Evolutionary conservation across 1,140 invertebrate genomes (phyloP).

Genomic region (Arctopsyche grandis): DNA sequence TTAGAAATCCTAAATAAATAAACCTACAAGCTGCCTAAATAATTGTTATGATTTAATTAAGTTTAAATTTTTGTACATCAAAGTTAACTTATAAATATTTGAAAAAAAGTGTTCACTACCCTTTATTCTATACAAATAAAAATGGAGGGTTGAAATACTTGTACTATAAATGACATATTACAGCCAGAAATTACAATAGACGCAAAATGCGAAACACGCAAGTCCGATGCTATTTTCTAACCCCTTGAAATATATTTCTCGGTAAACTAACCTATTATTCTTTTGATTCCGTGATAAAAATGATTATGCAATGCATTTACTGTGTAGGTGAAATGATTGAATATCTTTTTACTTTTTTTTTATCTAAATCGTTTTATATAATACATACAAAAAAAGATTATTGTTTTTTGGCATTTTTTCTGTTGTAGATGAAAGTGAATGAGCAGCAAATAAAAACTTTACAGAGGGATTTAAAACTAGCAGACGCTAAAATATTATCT

Average conservation of each 20-base stretch:
- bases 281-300: not conserved
- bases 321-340: not conserved
- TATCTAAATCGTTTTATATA: not conserved
- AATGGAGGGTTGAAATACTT: too few species aligned
- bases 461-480: slow-evolving; percentile 29
- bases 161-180: slow-evolving; percentile 20
- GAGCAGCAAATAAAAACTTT: slow-evolving; percentile 12
- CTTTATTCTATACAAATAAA: too few species aligned
- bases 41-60: too few species aligned
- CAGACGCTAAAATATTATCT: slow-evolving; percentile 37
- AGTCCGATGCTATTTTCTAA: slow-evolving; percentile 21
- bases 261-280: slow-evolving; percentile 24
- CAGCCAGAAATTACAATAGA: slow-evolving; percentile 26
- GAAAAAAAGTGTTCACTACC: too few species aligned
- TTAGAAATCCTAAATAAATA: too few species aligned
- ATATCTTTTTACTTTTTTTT: too few species aligned
- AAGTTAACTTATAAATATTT: too few species aligned
- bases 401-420: not conserved
- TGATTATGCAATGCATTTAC: slow-evolving; percentile 6
- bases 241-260: slow-evolving; percentile 28
- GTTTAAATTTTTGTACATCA: too few species aligned
- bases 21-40: too few species aligned
- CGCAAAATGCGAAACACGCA: slow-evolving; percentile 27
- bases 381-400: too few species aligned
- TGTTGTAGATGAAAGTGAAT: slow-evolving; percentile 23